phyloP scores from a whole-genome alignment of 2,797 vertebrate genomes.

The Coluber constrictor region DNA sequence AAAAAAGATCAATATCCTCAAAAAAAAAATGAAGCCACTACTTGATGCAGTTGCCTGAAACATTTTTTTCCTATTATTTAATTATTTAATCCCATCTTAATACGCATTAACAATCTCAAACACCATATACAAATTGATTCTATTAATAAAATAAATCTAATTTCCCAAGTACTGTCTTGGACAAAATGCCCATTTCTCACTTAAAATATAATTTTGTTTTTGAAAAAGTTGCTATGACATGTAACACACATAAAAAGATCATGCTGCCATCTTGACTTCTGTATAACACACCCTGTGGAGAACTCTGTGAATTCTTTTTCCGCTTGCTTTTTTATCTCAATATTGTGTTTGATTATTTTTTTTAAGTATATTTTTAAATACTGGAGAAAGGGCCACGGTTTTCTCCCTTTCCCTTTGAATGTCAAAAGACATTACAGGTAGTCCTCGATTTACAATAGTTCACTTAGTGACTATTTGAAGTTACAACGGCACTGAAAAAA shows the following conservation, averaged over 20 bases:
- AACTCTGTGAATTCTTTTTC: not conserved
- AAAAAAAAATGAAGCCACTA: not conserved
- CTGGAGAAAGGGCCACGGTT: not conserved
- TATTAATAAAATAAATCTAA: not conserved
- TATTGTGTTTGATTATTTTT: not conserved
- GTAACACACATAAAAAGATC: not conserved
- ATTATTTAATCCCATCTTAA: conserved; percentile 5
- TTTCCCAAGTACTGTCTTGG: not conserved
- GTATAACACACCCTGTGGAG: not conserved
- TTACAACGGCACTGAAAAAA: not conserved
- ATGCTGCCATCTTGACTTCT: not conserved
- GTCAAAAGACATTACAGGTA: not conserved
- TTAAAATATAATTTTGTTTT: not conserved
- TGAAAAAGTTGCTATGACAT: not conserved
- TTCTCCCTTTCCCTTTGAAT: not conserved
- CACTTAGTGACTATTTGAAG: not conserved
- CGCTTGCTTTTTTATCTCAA: not conserved
- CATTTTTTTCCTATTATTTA: conserved; percentile 45
- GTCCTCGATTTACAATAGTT: not conserved
- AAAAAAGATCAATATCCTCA: conserved; percentile 20
- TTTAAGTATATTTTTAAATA: not conserved
- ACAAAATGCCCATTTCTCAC: not conserved
- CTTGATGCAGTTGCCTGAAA: conserved; percentile 36
- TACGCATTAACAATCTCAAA: not conserved
- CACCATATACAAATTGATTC: not conserved